Base-by-base conservation (phyloP, 2,797 vertebrate species). In the Gymnothorax reevesii region DNA sequence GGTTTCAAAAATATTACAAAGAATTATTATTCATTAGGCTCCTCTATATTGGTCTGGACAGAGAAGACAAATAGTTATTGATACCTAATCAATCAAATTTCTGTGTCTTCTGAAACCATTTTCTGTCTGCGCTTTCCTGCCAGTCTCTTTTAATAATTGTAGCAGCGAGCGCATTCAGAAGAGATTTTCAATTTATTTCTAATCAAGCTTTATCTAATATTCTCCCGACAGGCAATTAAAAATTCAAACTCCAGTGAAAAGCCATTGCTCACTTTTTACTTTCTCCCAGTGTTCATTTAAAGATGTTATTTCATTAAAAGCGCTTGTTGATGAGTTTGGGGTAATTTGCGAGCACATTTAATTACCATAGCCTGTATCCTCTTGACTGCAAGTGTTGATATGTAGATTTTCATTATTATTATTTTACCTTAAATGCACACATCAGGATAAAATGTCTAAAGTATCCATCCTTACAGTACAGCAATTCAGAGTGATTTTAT, bases 141-240 rank as follows among this genome's bases (percentile, higher is more conserved):
- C 92, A 92, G 93, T 95, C 93, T 94, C 88, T 89, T 94, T 93
- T 88, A 91, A 91, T 94, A 94, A 94, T 93, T 94, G 93, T 94
- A 95, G 94, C 93, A 93, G 92, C 91, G 91, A 91, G 95, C 93
- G 93, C 93, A 94, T 94, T 95, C 94, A 95, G 94, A 90, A 94
- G 95, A 95, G 94, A 95, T 96, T 96, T 96, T 94, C 94, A 96
- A 96, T 96, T 96, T 96, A 96, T 96, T 96, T 96, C 95, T 95
- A 95, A 96, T 96, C 95, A 96, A 95, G 94, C 94, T 94, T 96
- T 95, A 96, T 96, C 94, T 96, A 96, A 96, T 96, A 95, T 95
- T 96, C 95, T 95, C 94, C 92, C 92, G 94, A 96, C 95, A 96
- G 95, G 95, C 95, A 95, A 96, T 96, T 96, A 96, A 96, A 96